A percentile compares a stretch with the other conserved stretches of the same genome.
These are phyloP conservation scores for Endomychus coccineus DNA, from an alignment of 2,888 invertebrate genomes.

Conservation along the genomic window DNA sequence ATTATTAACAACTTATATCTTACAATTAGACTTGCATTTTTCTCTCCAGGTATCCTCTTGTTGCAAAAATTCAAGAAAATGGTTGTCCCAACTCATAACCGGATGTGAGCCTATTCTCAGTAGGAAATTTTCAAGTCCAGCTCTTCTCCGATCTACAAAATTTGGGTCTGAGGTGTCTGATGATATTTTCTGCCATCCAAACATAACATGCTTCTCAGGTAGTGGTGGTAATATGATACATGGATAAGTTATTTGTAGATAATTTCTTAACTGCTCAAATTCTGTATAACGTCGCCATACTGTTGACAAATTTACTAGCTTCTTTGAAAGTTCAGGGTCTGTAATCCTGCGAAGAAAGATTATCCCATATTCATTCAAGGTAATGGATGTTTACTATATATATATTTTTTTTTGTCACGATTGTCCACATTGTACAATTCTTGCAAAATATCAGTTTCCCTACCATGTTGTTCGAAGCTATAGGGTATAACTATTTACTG, in stretches of 20 bases:
- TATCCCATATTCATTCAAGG: too few species aligned
- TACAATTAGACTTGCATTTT: slow-evolving; percentile 66
- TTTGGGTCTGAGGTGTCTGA: slow-evolving; percentile 78
- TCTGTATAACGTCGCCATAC: slow-evolving; percentile 78
- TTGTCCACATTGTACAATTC: too few species aligned
- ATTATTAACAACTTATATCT: too few species aligned
- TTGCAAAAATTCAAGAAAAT: slow-evolving; percentile 71
- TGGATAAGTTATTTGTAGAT: slow-evolving; percentile 71
- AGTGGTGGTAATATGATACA: slow-evolving; percentile 72
- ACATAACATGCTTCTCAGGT: slow-evolving; percentile 70
- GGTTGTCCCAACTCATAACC: slow-evolving; percentile 62
- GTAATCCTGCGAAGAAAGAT: slow-evolving; percentile 52
- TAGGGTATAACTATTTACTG: too few species aligned
- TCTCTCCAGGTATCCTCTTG: slow-evolving; percentile 75
- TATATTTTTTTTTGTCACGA: too few species aligned
- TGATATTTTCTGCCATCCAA: slow-evolving; percentile 69
- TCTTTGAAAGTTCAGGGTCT: slow-evolving; percentile 52
- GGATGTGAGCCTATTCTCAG: slow-evolving; percentile 70
- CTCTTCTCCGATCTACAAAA: slow-evolving; percentile 74
- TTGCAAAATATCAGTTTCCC: too few species aligned
- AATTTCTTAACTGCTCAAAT: slow-evolving; percentile 72
- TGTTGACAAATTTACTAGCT: slow-evolving; percentile 56
- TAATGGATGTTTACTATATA: too few species aligned
- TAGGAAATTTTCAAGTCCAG: slow-evolving; percentile 74
- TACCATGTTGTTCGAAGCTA: too few species aligned